phyloP scores from a whole-genome alignment of 2,797 vertebrate species.

The Trichosurus vulpecula region DNA sequence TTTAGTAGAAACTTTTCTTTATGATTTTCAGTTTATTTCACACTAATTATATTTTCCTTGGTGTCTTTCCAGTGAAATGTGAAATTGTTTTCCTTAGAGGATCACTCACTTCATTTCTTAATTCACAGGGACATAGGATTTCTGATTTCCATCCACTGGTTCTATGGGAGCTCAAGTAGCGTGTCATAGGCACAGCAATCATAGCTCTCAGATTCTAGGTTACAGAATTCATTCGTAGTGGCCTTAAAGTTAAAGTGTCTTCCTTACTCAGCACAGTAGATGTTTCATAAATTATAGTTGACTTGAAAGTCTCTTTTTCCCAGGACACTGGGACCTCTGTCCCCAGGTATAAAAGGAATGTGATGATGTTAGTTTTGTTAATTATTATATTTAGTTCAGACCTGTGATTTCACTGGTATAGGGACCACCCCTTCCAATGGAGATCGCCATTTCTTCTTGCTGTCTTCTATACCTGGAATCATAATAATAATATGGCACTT shows the following conservation, averaged over 20 bases:
- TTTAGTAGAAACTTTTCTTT: constrained; percentile 27
- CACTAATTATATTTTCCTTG: constrained; percentile 6
- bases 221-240: not conserved
- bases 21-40: constrained; percentile 42
- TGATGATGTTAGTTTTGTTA: not conserved
- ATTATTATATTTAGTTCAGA: not conserved
- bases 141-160: constrained; percentile 12
- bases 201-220: not conserved
- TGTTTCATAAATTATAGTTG: not conserved
- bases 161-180: not conserved
- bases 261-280: not conserved
- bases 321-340: not conserved
- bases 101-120: not conserved
- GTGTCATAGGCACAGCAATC: not conserved
- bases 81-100: not conserved
- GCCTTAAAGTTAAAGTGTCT: not conserved
- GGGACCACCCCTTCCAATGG: not conserved
- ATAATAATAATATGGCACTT: not conserved
- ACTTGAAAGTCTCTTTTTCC: not conserved
- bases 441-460: not conserved
- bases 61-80: constrained; percentile 33
- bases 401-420: not conserved
- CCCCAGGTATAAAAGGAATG: not conserved
- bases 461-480: not conserved
- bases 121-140: constrained; percentile 4